Evolutionary conservation across 2,888 invertebrate genomes (phyloP).

Genomic region (Teinopalpus imperialis): DNA sequence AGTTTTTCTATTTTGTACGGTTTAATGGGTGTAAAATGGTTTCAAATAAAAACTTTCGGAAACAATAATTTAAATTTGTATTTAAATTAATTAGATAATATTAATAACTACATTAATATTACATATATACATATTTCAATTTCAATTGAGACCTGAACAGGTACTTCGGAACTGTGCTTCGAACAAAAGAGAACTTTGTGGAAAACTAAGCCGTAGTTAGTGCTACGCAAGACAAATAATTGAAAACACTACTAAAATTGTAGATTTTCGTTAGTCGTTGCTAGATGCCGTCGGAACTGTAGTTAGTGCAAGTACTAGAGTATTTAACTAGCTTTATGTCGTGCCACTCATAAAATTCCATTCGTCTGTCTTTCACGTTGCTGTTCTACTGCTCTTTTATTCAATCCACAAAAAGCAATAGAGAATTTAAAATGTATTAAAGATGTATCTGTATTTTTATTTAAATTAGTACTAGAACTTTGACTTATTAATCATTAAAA

Average conservation of each 20-base stretch:
- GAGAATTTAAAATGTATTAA: constrained; percentile 18
- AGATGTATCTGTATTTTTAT: constrained; percentile 10
- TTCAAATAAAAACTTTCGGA: too few relatives aligned
- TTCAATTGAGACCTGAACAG: too few relatives aligned
- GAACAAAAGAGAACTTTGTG: too few relatives aligned
- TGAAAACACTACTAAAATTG: constrained; percentile 18
- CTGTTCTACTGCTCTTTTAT: constrained; percentile 38
- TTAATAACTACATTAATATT: too few relatives aligned
- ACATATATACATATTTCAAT: too few relatives aligned
- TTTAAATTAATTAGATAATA: too few relatives aligned
- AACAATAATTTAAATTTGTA: too few relatives aligned
- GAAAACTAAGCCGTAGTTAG: too few relatives aligned
- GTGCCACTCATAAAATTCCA: constrained; percentile 57
- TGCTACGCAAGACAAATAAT: constrained; percentile 17
- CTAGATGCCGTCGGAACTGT: constrained; percentile 36
- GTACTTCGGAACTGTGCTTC: too few relatives aligned
- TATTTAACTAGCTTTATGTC: constrained; percentile 57
- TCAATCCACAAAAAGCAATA: constrained; percentile 32
- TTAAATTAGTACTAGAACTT: constrained; percentile 1
- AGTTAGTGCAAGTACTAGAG: constrained; percentile 42
- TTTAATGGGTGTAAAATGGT: too few relatives aligned
- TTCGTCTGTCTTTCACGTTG: constrained; percentile 40
- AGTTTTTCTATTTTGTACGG: constrained; percentile 26
- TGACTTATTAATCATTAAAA: not conserved
- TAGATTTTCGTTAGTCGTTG: constrained; percentile 26